Conservation (phyloP, 1,140 invertebrate species). For the Caenorhabditis briggsae region DNA sequence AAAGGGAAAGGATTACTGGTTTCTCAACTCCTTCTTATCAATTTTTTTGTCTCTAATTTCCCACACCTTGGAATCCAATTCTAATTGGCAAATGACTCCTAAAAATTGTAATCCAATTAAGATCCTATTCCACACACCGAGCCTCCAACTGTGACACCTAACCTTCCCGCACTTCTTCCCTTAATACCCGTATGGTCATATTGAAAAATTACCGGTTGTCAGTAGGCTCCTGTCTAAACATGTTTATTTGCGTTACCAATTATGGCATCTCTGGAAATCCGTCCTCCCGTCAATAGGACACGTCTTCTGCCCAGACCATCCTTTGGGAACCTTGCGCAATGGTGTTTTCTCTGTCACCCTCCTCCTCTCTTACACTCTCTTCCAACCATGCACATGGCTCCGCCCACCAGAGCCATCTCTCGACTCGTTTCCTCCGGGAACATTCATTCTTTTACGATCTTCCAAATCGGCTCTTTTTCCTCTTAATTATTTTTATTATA, state of each 20-base stretch:
- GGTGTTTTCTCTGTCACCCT: background rate
- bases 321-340: too few species aligned
- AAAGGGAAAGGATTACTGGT: too few species aligned
- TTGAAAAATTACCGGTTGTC: conserved; percentile 32
- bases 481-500: too few species aligned
- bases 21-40: too few species aligned
- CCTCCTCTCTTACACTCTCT: background rate
- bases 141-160: background rate
- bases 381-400: background rate
- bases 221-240: conserved; percentile 23
- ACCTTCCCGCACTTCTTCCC: background rate
- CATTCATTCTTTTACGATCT: background rate
- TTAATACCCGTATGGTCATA: conserved; percentile 13
- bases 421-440: background rate
- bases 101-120: too few species aligned
- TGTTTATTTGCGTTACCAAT: background rate
- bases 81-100: too few species aligned
- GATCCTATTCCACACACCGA: too few species aligned
- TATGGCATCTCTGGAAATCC: conserved; percentile 5
- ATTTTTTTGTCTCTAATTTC: too few species aligned
- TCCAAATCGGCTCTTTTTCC: background rate
- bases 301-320: too few species aligned
- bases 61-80: too few species aligned
- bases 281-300: background rate
- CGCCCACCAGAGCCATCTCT: conserved; percentile 2